Conservation (phyloP, 2,888 invertebrate species). For the Phaedon cochleariae region DNA sequence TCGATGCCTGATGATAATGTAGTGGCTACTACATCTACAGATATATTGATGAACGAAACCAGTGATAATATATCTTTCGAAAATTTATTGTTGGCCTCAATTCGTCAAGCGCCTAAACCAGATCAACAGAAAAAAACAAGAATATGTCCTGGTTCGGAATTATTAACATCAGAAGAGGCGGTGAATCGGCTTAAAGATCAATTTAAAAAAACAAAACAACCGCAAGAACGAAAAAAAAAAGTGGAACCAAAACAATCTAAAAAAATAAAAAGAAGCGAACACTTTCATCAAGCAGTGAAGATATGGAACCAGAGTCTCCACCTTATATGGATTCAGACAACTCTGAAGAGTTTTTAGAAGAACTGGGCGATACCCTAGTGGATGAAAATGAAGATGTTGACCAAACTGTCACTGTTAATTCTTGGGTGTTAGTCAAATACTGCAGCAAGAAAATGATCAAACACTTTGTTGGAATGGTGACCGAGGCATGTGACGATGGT, state of each 20-base stretch:
- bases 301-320: slow-evolving; percentile 23
- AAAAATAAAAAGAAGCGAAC: slow-evolving; percentile 20
- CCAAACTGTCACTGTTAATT: slow-evolving; percentile 23
- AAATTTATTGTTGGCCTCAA: slow-evolving; percentile 19
- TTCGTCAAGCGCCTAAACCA: slow-evolving; percentile 26
- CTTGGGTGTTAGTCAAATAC: slow-evolving; percentile 24
- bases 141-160: slow-evolving; percentile 23
- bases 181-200: slow-evolving; percentile 20
- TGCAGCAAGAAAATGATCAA: slow-evolving; percentile 21
- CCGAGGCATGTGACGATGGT: slow-evolving; percentile 16
- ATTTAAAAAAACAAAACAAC: slow-evolving; percentile 5
- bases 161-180: slow-evolving; percentile 25
- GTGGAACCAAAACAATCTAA: slow-evolving; percentile 19
- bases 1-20: slow-evolving; percentile 20
- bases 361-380: slow-evolving; percentile 6
- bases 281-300: slow-evolving; percentile 23
- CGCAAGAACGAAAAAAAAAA: slow-evolving; percentile 5
- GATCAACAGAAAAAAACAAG: slow-evolving; percentile 20
- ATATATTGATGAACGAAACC: slow-evolving; percentile 10
- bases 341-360: slow-evolving; percentile 22
- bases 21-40: slow-evolving; percentile 23
- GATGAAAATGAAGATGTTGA: slow-evolving; percentile 22
- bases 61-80: slow-evolving; percentile 22
- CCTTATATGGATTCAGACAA: slow-evolving; percentile 29
- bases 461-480: slow-evolving; percentile 19